Conservation (phyloP, 1,140 invertebrate species). For the Drosophila seguyi region DNA sequence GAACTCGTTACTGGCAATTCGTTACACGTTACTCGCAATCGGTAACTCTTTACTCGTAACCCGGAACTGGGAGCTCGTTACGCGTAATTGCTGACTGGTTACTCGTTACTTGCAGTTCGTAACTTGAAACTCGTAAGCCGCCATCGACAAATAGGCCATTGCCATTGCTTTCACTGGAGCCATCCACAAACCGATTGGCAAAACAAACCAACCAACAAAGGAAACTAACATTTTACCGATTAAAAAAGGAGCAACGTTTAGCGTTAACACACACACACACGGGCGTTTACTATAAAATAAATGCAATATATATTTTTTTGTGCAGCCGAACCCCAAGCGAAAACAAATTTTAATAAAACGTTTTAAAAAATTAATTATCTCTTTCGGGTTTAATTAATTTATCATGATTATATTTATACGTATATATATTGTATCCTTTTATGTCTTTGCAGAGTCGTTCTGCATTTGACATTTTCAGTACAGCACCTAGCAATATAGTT, state of each 20-base stretch:
- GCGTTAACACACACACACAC: constrained; percentile 43
- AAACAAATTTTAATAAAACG: constrained; percentile 74
- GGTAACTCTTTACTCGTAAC: not conserved
- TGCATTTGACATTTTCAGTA: too few relatives aligned
- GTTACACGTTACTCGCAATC: not conserved
- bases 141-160: constrained; percentile 9
- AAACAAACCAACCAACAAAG: constrained; percentile 12
- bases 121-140: constrained; percentile 7
- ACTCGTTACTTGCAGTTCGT: not conserved
- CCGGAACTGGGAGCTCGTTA: too few relatives aligned
- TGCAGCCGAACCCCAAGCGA: constrained; percentile 58
- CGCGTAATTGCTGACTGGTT: not conserved
- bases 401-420: too few relatives aligned
- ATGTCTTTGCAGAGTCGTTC: too few relatives aligned
- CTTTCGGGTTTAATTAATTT: not conserved
- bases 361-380: constrained; percentile 61
- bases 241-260: constrained; percentile 61
- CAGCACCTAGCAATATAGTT: too few relatives aligned
- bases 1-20: not conserved
- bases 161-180: constrained; percentile 15
- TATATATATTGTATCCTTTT: too few relatives aligned
- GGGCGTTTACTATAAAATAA: constrained; percentile 63
- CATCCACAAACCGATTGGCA: constrained; percentile 15
- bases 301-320: constrained; percentile 75
- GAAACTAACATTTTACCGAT: constrained; percentile 50